Evolutionary conservation across 2,113 vertebrate species (phyloP).

Genomic region (Canis aureus): DNA sequence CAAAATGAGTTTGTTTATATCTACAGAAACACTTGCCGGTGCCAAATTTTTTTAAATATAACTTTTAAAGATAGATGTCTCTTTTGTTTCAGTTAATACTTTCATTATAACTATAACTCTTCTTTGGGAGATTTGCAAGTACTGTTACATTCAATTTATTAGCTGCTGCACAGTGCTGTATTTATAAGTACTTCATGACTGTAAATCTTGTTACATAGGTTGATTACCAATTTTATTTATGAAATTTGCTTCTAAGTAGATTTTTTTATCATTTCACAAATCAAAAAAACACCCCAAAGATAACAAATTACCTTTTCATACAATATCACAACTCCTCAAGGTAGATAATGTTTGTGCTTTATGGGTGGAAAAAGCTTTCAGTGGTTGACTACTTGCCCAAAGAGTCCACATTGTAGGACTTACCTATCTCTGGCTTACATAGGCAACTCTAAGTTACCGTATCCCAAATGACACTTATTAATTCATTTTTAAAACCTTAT

Average conservation of each 20-base stretch:
- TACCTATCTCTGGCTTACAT: background rate
- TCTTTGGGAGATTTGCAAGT: background rate
- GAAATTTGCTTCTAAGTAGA: background rate
- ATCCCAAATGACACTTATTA: constrained; percentile 29
- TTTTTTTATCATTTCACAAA: background rate
- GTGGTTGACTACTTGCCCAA: background rate
- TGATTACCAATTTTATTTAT: constrained; percentile 1
- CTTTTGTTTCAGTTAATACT: background rate
- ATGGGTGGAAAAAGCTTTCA: background rate
- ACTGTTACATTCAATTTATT: background rate
- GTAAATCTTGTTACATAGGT: background rate
- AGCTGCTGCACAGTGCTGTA: background rate
- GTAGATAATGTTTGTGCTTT: background rate
- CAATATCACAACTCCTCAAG: background rate
- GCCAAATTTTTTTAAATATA: background rate
- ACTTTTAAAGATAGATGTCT: background rate
- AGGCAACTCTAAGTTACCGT: background rate
- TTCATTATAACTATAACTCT: background rate
- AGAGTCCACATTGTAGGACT: background rate
- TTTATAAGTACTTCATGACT: background rate
- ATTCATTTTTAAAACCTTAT: constrained; percentile 52
- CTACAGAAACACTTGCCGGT: background rate
- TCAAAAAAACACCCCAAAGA: background rate
- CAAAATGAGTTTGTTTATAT: constrained; percentile 34
- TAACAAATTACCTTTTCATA: background rate